Base-by-base conservation (phyloP, 2,888 invertebrate genomes). In the Drosophila anomalata region DNA sequence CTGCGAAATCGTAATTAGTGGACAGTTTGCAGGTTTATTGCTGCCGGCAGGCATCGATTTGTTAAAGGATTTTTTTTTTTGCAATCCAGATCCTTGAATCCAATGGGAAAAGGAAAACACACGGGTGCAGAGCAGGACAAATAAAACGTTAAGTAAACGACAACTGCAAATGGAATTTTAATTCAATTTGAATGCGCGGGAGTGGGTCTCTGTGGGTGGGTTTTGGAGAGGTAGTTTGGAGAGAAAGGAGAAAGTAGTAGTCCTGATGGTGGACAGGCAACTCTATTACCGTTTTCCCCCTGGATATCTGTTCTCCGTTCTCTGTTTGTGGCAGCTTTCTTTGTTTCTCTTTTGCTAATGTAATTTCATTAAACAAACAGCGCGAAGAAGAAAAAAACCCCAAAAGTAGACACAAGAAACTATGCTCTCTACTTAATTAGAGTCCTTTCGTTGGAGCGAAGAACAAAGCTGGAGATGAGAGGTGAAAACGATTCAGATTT, bases 91-190 rank as follows among this genome's bases (percentile, higher is more conserved):
- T 29, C 48, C 36, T n/a, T 9, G 33, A 33, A 24, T 12, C 2
- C 8, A 11, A 26, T 22, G n/a, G 3, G 2, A 44, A 14, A 7
- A 8, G 24, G 5, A 22, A 14, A 6, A 20, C 36, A 20, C 1
- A 36, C 22, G 11, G 17, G 1, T 24, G 54, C 26, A 17, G 17
- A 8, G 31, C 22, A 24, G 6, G 20, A 48, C 50, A 50, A 57
- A 51, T 46, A 53, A 61, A 14, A 20, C 76, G 83, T 79, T 85
- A 67, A 82, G 75, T 78, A 81, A 85, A 84, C 79, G 81, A 78
- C 84, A 84, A 77, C 78, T 73, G 76, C 85, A 81, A 84, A 82
- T 82, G 86, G 82, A 86, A 82, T 82, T 82, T 82, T 86, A 82
- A 82, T 82, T 82, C 80, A 86, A 82, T 82, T 86, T 80, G 83